Evolutionary conservation across 2,113 vertebrate genomes (phyloP), one percentile per base, ranked within the genome.

Genomic region (Albula glossodonta): DNA sequence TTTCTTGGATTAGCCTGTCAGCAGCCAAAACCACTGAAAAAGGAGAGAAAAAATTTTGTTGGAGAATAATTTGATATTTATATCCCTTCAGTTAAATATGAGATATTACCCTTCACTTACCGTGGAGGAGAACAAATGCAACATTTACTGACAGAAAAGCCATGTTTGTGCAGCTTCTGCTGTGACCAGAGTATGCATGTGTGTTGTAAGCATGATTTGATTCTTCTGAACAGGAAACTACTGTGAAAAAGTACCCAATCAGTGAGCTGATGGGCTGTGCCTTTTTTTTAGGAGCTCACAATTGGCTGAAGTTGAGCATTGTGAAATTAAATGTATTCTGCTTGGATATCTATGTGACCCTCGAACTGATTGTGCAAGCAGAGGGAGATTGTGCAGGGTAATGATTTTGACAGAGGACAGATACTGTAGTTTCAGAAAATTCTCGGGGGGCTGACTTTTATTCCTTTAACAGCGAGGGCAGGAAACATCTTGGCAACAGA

Each of bases 1-100:
- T 51, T 19, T 80, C 66, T 81, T 89, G 86, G 11, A 63, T 5
- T 51, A 88, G n/a, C n/a, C 3, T 82, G 41, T 77, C 50, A 19
- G 11, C 78, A 52, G 51, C 82, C 63, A 86, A 10, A n/a, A 63
- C 7, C 25, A 60, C 81, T 84, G 60, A 7, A 41, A 41, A 41
- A 41, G 31, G 31, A 41, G 1, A 41, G 57, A 15, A 1, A 56
- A 56, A 7, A 56, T 56, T 56, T 9, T 12, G 6, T 56, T 56
- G 6, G 53, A 9, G 6, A 56, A 70, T 12, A 70, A 70, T 19
- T 17, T n/a, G 15, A n/a, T 70, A 70, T 19, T 70, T 6, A 70
- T 6, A 19, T n/a, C 6, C 66, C 31, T 41, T 17, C 66, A 17
- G 7, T 9, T 7, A 22, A 70, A 17, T 70, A 22, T 19, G 15